phyloP scores from a whole-genome alignment of 2,888 invertebrate species.

The Gastrophysa polygoni region DNA sequence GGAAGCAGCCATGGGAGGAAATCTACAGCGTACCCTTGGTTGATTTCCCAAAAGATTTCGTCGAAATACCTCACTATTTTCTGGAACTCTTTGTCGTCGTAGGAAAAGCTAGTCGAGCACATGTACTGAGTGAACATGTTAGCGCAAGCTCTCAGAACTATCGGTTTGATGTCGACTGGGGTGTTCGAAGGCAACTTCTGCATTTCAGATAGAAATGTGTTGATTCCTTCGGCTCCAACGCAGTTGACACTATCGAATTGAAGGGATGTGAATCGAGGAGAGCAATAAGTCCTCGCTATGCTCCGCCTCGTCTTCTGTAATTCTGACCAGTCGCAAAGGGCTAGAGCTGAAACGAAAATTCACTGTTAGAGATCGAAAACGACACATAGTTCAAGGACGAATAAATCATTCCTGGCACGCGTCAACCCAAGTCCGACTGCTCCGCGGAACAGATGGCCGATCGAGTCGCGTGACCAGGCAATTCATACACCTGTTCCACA shows the following conservation, averaged over 20 bases:
- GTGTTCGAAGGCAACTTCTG: slow-evolving; percentile 58
- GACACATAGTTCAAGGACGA: slow-evolving; percentile 48
- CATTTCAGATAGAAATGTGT: slow-evolving; percentile 66
- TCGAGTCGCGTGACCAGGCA: slow-evolving; percentile 43
- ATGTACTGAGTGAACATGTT: slow-evolving; percentile 89
- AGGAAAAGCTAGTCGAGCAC: slow-evolving; percentile 79
- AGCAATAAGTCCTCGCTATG: slow-evolving; percentile 79
- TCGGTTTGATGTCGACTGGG: slow-evolving; percentile 69
- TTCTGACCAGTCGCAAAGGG: slow-evolving; percentile 87
- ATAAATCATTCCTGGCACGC: slow-evolving; percentile 44
- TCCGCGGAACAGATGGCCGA: slow-evolving; percentile 46
- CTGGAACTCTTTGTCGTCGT: slow-evolving; percentile 71
- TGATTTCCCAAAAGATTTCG: slow-evolving; percentile 90
- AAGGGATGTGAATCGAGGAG: slow-evolving; percentile 75
- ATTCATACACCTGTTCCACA: slow-evolving; percentile 36
- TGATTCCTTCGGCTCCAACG: slow-evolving; percentile 71
- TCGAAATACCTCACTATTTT: slow-evolving; percentile 75
- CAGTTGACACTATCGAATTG: slow-evolving; percentile 74
- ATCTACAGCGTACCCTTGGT: slow-evolving; percentile 86
- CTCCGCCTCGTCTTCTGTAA: slow-evolving; percentile 80
- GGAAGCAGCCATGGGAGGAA: slow-evolving; percentile 83
- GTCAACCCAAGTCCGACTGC: slow-evolving; percentile 41
- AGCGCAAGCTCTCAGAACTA: slow-evolving; percentile 74
- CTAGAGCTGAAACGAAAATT: slow-evolving; percentile 71
- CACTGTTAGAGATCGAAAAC: slow-evolving; percentile 43